phyloP scores from a whole-genome alignment of 2,888 invertebrate genomes.

The Macaria notata region DNA sequence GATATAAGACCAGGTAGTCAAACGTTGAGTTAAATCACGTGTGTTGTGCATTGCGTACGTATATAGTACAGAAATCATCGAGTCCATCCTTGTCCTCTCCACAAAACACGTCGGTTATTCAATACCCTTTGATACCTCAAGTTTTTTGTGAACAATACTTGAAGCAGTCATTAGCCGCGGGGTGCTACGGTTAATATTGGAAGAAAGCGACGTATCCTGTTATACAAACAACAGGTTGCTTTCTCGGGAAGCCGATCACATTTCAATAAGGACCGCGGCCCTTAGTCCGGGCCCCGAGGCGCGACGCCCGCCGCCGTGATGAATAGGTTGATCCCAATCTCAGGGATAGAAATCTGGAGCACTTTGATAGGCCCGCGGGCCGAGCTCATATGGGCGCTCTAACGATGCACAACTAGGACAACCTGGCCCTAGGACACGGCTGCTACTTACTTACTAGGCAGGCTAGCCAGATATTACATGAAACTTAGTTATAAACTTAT shows the following conservation, averaged over 20 bases:
- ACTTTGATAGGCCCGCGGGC: slow-evolving; percentile 22
- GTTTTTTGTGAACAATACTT: no score
- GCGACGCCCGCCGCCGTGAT: slow-evolving; percentile 21
- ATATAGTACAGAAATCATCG: no score
- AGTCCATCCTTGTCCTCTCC: no score
- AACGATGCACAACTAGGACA: slow-evolving; percentile 15
- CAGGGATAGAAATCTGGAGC: slow-evolving; percentile 30
- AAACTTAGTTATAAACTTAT: no score
- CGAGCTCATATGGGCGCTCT: slow-evolving; percentile 15
- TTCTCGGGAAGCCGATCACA: slow-evolving; percentile 27
- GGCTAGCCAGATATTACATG: no score
- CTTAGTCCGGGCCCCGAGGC: slow-evolving; percentile 21
- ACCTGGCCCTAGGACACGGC: neutral
- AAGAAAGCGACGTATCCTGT: slow-evolving; percentile 23
- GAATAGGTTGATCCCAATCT: slow-evolving; percentile 29
- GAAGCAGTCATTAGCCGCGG: no score
- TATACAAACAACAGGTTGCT: slow-evolving; percentile 21
- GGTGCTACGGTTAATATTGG: slow-evolving; percentile 17
- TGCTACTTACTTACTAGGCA: no score
- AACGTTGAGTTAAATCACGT: no score
- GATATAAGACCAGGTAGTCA: no score
- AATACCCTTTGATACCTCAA: no score
- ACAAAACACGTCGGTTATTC: no score
- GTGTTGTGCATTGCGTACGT: no score
- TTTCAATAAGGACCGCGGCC: slow-evolving; percentile 27